phyloP scores from a whole-genome alignment of 2,888 invertebrate species.

The Cosmopolites sordidus region DNA sequence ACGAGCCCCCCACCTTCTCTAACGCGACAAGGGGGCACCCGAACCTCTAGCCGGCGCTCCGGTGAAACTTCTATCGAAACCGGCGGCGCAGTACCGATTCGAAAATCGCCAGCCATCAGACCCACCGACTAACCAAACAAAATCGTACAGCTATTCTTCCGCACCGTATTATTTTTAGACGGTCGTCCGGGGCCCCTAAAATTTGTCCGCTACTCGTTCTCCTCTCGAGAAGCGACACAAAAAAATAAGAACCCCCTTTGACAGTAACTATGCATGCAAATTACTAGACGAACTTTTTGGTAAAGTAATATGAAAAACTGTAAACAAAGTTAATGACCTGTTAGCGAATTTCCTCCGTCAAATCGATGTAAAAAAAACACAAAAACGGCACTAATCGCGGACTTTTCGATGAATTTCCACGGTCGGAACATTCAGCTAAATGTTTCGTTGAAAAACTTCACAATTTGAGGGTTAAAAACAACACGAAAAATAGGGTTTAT shows the following conservation, averaged over 20 bases:
- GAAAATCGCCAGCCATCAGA: slow-evolving; percentile 18
- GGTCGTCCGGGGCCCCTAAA: neutral
- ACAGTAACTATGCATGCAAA: slow-evolving; percentile 10
- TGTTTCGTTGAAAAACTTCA: slow-evolving; percentile 13
- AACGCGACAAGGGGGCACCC: slow-evolving; percentile 22
- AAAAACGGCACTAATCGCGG: slow-evolving; percentile 23
- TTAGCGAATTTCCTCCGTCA: slow-evolving; percentile 46
- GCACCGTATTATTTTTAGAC: slow-evolving; percentile 13
- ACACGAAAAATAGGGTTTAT: slow-evolving; percentile 47
- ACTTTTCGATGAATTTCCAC: slow-evolving; percentile 26
- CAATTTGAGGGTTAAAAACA: slow-evolving; percentile 36
- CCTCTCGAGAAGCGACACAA: neutral
- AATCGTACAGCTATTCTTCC: slow-evolving; percentile 5
- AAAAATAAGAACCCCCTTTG: too few relatives aligned
- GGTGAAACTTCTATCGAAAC: slow-evolving; percentile 21
- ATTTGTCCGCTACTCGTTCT: too few relatives aligned
- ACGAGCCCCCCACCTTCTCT: slow-evolving; percentile 7
- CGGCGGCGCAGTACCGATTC: slow-evolving; percentile 20
- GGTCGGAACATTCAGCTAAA: too few relatives aligned
- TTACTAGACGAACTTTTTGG: slow-evolving; percentile 14
- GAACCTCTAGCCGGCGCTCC: slow-evolving; percentile 21
- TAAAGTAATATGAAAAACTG: slow-evolving; percentile 37
- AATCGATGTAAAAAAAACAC: slow-evolving; percentile 29
- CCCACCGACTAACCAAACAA: slow-evolving; percentile 17
- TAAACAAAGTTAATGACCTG: slow-evolving; percentile 51